Evolutionary conservation across 2,888 invertebrate species (phyloP), one percentile per base, ranked within the genome.

Genomic region (Poecilobothrus nobilitatus): DNA sequence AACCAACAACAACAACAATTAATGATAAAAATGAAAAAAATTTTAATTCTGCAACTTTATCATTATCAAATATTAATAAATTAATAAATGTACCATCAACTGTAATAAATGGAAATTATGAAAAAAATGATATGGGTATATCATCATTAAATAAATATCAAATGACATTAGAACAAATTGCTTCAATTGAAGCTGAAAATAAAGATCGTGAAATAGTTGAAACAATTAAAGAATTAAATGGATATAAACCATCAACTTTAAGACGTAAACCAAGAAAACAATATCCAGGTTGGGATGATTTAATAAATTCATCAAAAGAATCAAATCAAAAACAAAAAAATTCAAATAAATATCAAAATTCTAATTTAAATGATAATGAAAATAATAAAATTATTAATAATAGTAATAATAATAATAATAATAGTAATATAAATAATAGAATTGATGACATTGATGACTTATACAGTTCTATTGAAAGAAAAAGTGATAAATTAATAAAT

Each of bases 191-290:
- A 73, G 78, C 80, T 75, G 83, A 84, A 76, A 83, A 73, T 41
- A 72, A 71, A 20, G 76, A 78, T 68, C 76, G 74, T 3, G 74
- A 75, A 27, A 74, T 80, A 73, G 85, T 86, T 73, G 84, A 83
- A 75, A 85, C 85, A 77, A 85, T 87, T 73, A 86, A 86, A 76
- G 86, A 87, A 75, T 83, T 87, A 78, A 87, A 86, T 77, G 87
- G 87, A 22, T 87, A 87, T 74, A 84, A 80, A 72, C 87, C 87
- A 0, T 86, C 87, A 0, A 86, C 87, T 1, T 74, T 87, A 70
- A 82, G 83, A 73, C 81, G 85, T 70, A 85, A 86, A 22, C 84
- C 86, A 72, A 80, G 85, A 68, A 83, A 85, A 71, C 84, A 86
- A 74, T 85, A 84, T 73, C 84, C 83, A 1, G 86, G 85, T 71